Evolutionary conservation across 1,140 invertebrate genomes (phyloP), one percentile per base, ranked within the genome.

Genomic region (Medauroidea extradentata): DNA sequence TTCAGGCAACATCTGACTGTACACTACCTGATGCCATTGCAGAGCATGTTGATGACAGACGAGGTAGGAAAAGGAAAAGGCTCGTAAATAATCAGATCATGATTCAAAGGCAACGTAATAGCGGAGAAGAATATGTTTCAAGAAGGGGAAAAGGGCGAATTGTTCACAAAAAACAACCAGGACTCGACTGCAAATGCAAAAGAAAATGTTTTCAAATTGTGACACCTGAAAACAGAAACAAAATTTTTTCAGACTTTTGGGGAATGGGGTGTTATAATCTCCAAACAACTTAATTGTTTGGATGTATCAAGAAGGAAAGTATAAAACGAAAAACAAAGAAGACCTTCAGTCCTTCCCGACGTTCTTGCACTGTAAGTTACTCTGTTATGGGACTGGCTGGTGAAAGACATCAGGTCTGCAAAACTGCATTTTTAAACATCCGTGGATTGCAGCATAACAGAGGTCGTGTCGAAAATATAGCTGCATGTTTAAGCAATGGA

Each of bases 21-120:
- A 34, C 29, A 34, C 11, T 7, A 4, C 11, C 29, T 34, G 11
- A 34, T 34, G 29, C 88, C 93, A 21, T 71, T 95, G 69, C 93
- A 97, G 77, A 78, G 92, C n/a, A n/a, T n/a, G 73, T 86, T 94
- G 48, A 50, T 2, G 48, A 50, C 5, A 21, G 19, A n/a, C 38
- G 19, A 9, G 53, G 38, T 2, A 43, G 53, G 23, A 55, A 55
- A 55, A 41, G 18, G 3, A 42, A 55, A 21, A 41, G 23, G 19
- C 2, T 5, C 19, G 11, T 42, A 55, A n/a, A 42, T 5, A 13
- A 23, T 3, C n/a, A 55, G 27, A 8, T 2, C n/a, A 42, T 23
- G 21, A 42, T 19, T 11, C 3, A 21, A 13, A 21, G 13, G 5
- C 9, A 14, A 21, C 13, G 16, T 11, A 55, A 55, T 25, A 18